Evolutionary conservation across 2,888 invertebrate genomes (phyloP).

Genomic region (Listrodromus nycthemerus): DNA sequence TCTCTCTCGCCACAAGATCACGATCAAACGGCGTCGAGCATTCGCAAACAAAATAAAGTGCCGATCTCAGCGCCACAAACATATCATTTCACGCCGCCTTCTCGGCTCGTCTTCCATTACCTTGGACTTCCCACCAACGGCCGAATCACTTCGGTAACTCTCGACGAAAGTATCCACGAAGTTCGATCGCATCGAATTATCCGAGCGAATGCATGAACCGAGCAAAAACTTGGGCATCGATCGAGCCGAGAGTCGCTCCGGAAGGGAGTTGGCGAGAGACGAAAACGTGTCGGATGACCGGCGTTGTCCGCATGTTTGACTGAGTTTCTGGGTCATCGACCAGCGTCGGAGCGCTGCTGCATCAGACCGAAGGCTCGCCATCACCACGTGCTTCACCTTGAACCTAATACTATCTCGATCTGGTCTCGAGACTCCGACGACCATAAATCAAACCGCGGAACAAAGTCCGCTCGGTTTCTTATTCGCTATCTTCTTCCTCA

Average conservation of each 20-base stretch:
- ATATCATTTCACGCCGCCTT: neutral
- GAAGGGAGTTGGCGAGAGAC: slow-evolving; percentile 1
- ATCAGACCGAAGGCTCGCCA: neutral
- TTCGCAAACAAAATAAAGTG: slow-evolving; percentile 1
- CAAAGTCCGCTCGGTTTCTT: neutral
- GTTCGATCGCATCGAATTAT: neutral
- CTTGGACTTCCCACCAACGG: neutral
- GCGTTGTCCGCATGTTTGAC: slow-evolving; percentile 23
- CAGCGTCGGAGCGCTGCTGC: neutral
- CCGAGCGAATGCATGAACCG: neutral
- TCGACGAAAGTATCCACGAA: neutral
- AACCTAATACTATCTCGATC: slow-evolving; percentile 25
- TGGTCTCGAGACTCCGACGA: neutral
- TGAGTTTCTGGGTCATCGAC: slow-evolving; percentile 44
- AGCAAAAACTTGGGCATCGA: neutral
- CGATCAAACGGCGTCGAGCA: slow-evolving; percentile 15
- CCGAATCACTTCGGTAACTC: neutral
- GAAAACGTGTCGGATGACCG: slow-evolving; percentile 9
- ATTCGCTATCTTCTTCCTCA: neutral
- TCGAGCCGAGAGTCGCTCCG: neutral
- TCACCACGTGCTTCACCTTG: slow-evolving; percentile 53
- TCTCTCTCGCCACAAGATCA: slow-evolving; percentile 18
- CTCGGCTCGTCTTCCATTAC: neutral
- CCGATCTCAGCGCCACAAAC: neutral
- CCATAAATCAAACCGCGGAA: neutral